Evolutionary conservation across 1,140 invertebrate species (phyloP).

Genomic region (Apis dorsata): DNA sequence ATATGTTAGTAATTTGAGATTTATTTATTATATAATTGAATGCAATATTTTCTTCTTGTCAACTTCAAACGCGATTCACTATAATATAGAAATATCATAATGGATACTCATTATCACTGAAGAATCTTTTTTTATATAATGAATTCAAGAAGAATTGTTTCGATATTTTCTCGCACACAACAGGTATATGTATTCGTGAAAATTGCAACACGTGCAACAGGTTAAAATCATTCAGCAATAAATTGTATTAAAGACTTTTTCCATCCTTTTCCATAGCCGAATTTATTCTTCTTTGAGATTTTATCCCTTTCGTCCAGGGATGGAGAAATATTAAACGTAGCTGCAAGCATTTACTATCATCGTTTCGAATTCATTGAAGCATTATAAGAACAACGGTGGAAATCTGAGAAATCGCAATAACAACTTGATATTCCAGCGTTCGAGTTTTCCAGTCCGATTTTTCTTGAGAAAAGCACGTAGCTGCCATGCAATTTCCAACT

Average conservation of each 20-base stretch:
- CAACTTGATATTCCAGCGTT: background rate
- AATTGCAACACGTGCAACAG: slow-evolving; percentile 51
- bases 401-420: background rate
- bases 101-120: background rate
- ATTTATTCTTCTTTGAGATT: slow-evolving; percentile 16
- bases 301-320: no score
- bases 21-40: no score
- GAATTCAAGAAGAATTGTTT: background rate
- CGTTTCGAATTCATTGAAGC: background rate
- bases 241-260: slow-evolving; percentile 50
- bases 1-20: no score
- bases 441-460: background rate
- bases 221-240: slow-evolving; percentile 50
- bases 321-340: background rate
- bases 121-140: background rate
- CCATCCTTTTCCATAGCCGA: slow-evolving; percentile 14
- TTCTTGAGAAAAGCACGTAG: background rate
- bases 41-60: no score
- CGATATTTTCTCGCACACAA: slow-evolving; percentile 36
- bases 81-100: no score
- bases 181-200: background rate
- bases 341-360: background rate
- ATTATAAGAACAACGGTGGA: background rate
- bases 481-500: background rate
- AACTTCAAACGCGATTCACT: no score